These are phyloP conservation scores for Lepus timidus DNA, from an alignment of 2,113 vertebrate species.

Conservation along the genomic window DNA sequence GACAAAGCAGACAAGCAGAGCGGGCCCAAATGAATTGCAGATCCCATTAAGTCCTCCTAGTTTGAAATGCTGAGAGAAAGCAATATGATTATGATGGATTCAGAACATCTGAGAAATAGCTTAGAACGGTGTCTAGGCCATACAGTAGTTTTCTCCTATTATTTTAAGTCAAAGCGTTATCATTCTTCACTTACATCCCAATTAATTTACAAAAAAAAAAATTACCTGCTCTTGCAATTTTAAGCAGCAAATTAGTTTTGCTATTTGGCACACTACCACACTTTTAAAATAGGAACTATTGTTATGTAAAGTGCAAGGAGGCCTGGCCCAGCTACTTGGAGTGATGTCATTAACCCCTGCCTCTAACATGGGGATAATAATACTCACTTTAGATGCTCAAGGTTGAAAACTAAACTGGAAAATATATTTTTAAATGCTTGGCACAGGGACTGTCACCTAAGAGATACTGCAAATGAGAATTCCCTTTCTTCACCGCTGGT, in stretches of 20 bases:
- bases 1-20: neutral
- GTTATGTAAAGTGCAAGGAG: neutral
- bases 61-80: neutral
- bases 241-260: conserved; percentile 57
- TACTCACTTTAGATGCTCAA: neutral
- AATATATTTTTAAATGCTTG: neutral
- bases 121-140: neutral
- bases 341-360: neutral
- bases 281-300: conserved; percentile 15
- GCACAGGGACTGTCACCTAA: too few relatives aligned
- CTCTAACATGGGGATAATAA: neutral
- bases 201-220: conserved; percentile 52
- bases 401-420: neutral
- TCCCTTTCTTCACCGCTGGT: neutral
- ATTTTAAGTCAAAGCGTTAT: conserved; percentile 41
- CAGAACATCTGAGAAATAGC: neutral
- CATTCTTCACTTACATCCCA: conserved; percentile 52
- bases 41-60: neutral
- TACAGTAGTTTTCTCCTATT: neutral
- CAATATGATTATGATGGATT: neutral
- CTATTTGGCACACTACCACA: neutral
- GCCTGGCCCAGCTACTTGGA: neutral
- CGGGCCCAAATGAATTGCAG: neutral
- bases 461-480: neutral
- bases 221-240: conserved; percentile 44